Base-by-base conservation (phyloP, 2,888 invertebrate species). In the Eulithis prunata region DNA sequence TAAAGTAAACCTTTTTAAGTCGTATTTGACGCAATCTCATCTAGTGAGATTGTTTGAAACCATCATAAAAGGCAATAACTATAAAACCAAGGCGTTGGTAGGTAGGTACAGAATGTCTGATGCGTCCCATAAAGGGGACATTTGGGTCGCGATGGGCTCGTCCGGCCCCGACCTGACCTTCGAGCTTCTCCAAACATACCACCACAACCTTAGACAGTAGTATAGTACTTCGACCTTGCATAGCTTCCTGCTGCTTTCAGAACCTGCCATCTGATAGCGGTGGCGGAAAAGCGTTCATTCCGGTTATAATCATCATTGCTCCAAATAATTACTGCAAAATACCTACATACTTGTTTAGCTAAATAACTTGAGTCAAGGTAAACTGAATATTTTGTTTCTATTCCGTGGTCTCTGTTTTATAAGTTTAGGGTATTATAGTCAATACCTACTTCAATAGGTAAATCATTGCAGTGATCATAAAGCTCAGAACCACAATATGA, bases 121-220 rank as follows among this genome's bases (percentile, higher is more conserved):
- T 62, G 49, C 59, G 61, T 46, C 21, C 56, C n/a, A 41, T 65
- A 56, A 57, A 60, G 57, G 53, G 52, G 13, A 28, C 53, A 65
- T 61, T 57, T 54, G 65, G 65, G 65, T 65, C 65, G 57, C 55
- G 59, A 41, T 59, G 65, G 65, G 65, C 57, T 43, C 47, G 65
- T 21, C 56, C 52, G 65, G 56, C 65, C 60, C 43, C 52, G 65
- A 3, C 2, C 21, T 46, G 57, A 53, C 61, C 61, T 61, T 61
- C 52, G 21, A 13, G 11, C 58, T 49, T 49, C 57, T 57, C n/a
- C 62, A 57, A 45, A 56, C 62, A 62, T 21, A 12, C 41, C 38
- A 52, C 43, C 12, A 32, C n/a, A 38, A 36, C 60, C 60, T 60
- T 59, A 43, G 43, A 45, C 45, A 14, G 57, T 41, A 13, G 21